Percentiles rank a stretch among this genome's conserved stretches.
phyloP scores from a whole-genome alignment of 2,797 vertebrate genomes.

The Anolis apletophallus region DNA sequence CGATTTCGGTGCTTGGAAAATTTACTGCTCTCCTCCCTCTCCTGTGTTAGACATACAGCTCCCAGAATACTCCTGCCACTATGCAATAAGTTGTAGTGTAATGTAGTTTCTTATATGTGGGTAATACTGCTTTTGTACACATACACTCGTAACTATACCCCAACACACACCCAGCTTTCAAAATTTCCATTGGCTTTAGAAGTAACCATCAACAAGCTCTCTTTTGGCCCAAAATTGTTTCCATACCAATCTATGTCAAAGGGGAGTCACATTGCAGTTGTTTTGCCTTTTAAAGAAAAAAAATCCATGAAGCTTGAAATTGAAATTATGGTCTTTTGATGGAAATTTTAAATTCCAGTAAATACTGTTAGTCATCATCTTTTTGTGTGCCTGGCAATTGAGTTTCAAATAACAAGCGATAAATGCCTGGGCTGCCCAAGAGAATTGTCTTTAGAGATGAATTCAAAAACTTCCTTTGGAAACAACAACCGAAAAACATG shows the following conservation, averaged over 20 bases:
- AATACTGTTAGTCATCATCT: constrained; percentile 81
- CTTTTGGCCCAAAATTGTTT: constrained; percentile 44
- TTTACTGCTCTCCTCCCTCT: too few relatives aligned
- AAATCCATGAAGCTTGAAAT: constrained; percentile 71
- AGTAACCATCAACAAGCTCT: constrained; percentile 32
- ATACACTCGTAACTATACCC: too few relatives aligned
- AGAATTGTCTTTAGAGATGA: constrained; percentile 32
- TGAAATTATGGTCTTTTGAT: constrained; percentile 74
- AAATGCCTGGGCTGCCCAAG: constrained; percentile 73
- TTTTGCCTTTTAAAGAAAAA: constrained; percentile 62
- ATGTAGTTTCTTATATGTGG: too few relatives aligned
- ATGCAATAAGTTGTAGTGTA: too few relatives aligned
- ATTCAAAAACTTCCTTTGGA: constrained; percentile 75
- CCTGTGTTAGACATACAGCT: too few relatives aligned
- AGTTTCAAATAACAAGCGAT: constrained; percentile 77
- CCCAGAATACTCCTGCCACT: too few relatives aligned
- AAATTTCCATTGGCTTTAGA: constrained; percentile 47
- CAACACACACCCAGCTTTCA: neutral
- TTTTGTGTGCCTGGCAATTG: constrained; percentile 71
- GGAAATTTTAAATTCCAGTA: constrained; percentile 81
- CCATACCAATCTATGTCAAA: constrained; percentile 58
- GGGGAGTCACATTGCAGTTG: constrained; percentile 55
- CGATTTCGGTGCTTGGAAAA: too few relatives aligned
- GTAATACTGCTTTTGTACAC: too few relatives aligned
- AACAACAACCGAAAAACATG: constrained; percentile 59